Conservation (phyloP, 2,113 vertebrate species). For the Dipodomys ordii region DNA sequence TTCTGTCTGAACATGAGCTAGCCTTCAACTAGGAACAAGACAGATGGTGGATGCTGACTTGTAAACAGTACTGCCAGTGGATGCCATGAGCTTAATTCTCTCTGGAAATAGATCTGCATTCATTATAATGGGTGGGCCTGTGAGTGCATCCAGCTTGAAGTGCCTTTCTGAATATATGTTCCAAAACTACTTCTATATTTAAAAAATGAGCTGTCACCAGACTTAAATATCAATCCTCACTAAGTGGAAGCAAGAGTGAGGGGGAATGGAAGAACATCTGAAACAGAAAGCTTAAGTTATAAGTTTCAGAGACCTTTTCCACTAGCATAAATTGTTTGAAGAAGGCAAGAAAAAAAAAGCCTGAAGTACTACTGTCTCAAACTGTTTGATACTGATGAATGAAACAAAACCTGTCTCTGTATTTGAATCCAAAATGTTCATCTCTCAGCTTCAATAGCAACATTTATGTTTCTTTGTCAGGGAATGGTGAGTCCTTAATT, state of each 20-base stretch:
- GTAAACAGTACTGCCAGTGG: not conserved
- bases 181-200: not conserved
- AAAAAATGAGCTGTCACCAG: not conserved
- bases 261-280: not conserved
- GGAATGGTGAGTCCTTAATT: constrained; percentile 89
- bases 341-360: not conserved
- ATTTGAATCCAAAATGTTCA: constrained; percentile 68
- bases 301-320: not conserved
- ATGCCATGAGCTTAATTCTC: not conserved
- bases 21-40: constrained; percentile 34
- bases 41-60: constrained; percentile 33
- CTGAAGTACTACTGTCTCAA: not conserved
- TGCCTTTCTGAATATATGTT: constrained; percentile 9
- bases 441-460: constrained; percentile 81
- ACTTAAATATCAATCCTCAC: not conserved
- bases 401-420: constrained; percentile 26
- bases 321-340: not conserved
- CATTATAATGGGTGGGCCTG: constrained; percentile 23
- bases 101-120: constrained; percentile 28
- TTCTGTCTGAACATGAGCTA: not conserved
- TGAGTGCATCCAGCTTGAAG: not conserved
- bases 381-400: constrained; percentile 8
- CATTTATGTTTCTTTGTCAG: constrained; percentile 82
- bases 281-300: constrained; percentile 13
- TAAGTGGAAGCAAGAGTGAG: constrained; percentile 7